Base-by-base conservation (phyloP, 2,797 vertebrate species). In the Morelia viridis region DNA sequence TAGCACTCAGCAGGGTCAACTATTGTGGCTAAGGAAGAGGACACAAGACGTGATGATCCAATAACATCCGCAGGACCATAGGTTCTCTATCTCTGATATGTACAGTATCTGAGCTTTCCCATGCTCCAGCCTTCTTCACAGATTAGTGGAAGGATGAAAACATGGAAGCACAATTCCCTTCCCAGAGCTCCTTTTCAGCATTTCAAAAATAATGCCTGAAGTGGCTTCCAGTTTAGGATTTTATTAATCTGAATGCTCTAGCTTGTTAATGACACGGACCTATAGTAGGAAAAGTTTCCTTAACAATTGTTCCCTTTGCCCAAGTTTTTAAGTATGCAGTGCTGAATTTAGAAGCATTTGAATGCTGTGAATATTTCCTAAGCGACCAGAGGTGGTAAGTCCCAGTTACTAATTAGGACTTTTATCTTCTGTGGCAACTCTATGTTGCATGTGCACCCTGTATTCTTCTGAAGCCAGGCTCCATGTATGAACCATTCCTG, bases 211-310 rank as follows among this genome's bases (percentile, higher is more conserved):
- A 41, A 85, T 50, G 15, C 19, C 22, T 28, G n/a, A 62, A 88
- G 41, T 90, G 26, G 28, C n/a, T 65, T 64, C 61, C 56, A 56
- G 61, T 50, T 91, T 41, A 86, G 56, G 60, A 26, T 64, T 85
- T 56, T 65, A 86, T 57, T 91, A 91, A 91, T 86, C 61, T 57
- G 62, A 71, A 91, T 35, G 62, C 86, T 56, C 68, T 31, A 64
- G 41, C 17, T 84, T 84, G 26, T 62, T 84, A 35, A 9, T 76
- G 71, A 76, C 71, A 35, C 41, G 71, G 41, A 76, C 35, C 4
- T 76, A 76, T 22, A 76, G 3, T 41, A 24, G 22, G 71, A 76
- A 41, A 46, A 80, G 35, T 80, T 46, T 41, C 50, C 71, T 22
- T 61, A 31, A 28, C 22, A 26, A 53, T 10, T 35, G 19, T 84